Conservation (phyloP, 2,888 invertebrate genomes). For the Scaptomyza tumidula region DNA sequence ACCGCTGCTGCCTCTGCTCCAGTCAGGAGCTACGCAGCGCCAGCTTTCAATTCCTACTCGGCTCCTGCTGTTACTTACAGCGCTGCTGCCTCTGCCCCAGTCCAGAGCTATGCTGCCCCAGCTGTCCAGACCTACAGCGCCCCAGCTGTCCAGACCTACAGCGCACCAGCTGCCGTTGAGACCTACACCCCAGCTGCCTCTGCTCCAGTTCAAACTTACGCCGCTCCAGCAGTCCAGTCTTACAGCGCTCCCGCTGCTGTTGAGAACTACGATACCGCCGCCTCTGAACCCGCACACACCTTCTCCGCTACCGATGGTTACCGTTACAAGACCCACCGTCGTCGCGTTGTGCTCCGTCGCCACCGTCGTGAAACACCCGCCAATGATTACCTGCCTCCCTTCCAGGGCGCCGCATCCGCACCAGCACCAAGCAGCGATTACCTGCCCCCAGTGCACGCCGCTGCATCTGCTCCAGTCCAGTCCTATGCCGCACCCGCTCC, state of each 20-base stretch:
- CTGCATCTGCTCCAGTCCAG: constrained; percentile 48
- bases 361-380: constrained; percentile 80
- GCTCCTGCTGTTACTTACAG: constrained; percentile 41
- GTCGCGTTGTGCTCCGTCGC: constrained; percentile 69
- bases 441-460: constrained; percentile 59
- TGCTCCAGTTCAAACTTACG: constrained; percentile 2
- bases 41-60: constrained; percentile 27
- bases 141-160: constrained; percentile 32
- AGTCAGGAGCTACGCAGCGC: constrained; percentile 34
- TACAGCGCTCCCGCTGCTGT: constrained; percentile 40
- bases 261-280: constrained; percentile 65
- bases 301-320: constrained; percentile 75
- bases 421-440: constrained; percentile 63
- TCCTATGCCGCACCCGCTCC: constrained; percentile 38
- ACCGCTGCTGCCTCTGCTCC: constrained; percentile 51
- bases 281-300: constrained; percentile 66
- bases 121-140: constrained; percentile 47
- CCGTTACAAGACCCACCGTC: constrained; percentile 79
- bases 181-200: constrained; percentile 67
- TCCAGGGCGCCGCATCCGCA: constrained; percentile 64
- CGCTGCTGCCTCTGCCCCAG: constrained; percentile 48
- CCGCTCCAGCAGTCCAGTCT: constrained; percentile 44
- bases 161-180: constrained; percentile 51
- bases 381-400: constrained; percentile 79
- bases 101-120: constrained; percentile 45